Conservation (phyloP, 2,113 vertebrate genomes). For the Ammospiza nelsoni region DNA sequence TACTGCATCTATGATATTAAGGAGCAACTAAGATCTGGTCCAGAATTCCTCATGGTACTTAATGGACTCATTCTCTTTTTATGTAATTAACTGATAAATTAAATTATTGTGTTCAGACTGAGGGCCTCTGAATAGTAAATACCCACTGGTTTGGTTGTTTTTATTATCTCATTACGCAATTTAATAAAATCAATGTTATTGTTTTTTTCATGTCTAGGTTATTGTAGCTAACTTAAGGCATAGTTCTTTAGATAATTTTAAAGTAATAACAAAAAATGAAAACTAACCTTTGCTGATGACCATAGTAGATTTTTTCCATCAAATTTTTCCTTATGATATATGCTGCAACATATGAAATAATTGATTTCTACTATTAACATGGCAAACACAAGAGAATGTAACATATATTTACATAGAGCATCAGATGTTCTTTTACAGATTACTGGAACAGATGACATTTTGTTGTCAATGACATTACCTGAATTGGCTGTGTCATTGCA, state of each 20-base stretch:
- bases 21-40: not conserved
- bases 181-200: not conserved
- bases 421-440: not conserved
- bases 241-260: not conserved
- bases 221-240: not conserved
- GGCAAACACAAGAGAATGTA: not conserved
- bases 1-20: not conserved
- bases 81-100: not conserved
- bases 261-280: not conserved
- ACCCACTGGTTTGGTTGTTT: accelerated
- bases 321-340: not conserved
- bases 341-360: not conserved
- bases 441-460: constrained; percentile 3
- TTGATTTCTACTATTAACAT: not conserved
- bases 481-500: not conserved
- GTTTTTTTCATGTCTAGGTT: not conserved
- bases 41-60: not conserved
- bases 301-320: not conserved
- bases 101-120: not conserved
- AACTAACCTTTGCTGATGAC: not conserved
- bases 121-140: not conserved
- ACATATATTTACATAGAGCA: not conserved
- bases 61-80: not conserved
- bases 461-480: not conserved
- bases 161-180: not conserved